phyloP scores from a whole-genome alignment of 2,797 vertebrate species.

The Nothura maculosa region DNA sequence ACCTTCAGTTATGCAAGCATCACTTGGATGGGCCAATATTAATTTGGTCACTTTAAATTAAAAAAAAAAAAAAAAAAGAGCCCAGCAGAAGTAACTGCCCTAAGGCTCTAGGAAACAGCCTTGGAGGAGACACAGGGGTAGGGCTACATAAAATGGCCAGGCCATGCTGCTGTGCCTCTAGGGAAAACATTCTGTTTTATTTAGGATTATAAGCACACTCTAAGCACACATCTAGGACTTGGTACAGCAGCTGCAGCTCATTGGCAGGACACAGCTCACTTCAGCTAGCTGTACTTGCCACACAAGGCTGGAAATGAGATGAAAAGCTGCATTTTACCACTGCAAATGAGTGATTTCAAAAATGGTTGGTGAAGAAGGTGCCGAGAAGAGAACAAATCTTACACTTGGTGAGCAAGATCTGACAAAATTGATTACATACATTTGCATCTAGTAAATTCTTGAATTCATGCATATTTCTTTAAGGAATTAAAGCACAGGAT shows the following conservation, averaged over 20 bases:
- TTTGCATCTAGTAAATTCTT: neutral
- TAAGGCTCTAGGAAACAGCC: neutral
- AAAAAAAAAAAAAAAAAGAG: neutral
- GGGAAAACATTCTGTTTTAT: neutral
- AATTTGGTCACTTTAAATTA: neutral
- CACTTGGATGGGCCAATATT: neutral
- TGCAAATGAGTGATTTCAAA: fast-evolving
- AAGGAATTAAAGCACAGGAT: neutral
- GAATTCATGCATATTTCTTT: neutral
- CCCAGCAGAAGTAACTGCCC: neutral
- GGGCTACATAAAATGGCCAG: neutral
- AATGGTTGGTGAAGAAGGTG: neutral
- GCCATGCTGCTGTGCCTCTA: neutral
- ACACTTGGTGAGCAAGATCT: neutral
- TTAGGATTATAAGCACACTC: neutral
- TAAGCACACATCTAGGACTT: neutral
- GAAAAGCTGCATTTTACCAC: neutral
- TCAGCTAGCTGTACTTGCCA: neutral
- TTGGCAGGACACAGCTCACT: fast-evolving
- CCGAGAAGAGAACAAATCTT: neutral
- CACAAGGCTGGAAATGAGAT: fast-evolving
- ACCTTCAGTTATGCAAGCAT: neutral
- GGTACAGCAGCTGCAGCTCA: neutral
- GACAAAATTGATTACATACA: neutral
- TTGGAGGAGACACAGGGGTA: neutral